A percentile compares a stretch with the other conserved stretches of the same genome.
Evolutionary conservation across 1,140 invertebrate species (phyloP).

Genomic region (Nasonia giraulti): DNA sequence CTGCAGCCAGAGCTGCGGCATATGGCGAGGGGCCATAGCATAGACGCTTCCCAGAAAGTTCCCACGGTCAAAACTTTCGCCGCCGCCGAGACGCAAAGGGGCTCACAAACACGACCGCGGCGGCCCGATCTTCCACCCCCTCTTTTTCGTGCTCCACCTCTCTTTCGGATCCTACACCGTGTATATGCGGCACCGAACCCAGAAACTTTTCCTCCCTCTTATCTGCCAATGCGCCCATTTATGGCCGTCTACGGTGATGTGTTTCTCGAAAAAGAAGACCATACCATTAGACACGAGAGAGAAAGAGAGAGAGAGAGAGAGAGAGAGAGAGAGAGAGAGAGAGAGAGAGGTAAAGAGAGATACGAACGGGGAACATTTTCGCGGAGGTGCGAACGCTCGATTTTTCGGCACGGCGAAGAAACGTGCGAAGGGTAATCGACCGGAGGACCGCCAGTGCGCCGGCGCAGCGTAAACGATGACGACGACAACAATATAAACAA

Average conservation of each 20-base stretch:
- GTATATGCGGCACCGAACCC: background rate
- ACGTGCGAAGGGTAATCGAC: constrained; percentile 18
- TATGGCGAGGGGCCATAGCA: constrained; percentile 67
- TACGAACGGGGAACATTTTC: background rate
- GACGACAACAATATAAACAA: constrained; percentile 39
- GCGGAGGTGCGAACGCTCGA: too few species aligned
- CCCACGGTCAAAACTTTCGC: constrained; percentile 74
- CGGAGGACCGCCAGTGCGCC: constrained; percentile 16
- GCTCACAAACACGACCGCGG: constrained; percentile 38
- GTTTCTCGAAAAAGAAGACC: too few species aligned
- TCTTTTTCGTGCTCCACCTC: background rate
- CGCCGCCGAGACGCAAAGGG: constrained; percentile 54
- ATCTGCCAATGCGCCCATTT: background rate
- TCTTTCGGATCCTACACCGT: background rate
- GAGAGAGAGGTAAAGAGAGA: too few species aligned
- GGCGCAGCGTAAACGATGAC: background rate
- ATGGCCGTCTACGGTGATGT: too few species aligned
- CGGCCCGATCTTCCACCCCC: constrained; percentile 17
- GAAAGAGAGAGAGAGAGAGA: too few species aligned
- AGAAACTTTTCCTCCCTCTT: background rate
- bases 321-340: too few species aligned
- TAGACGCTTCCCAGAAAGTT: constrained; percentile 69
- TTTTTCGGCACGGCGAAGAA: too few species aligned
- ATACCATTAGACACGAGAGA: too few species aligned
- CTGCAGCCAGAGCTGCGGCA: constrained; percentile 65